phyloP scores from a whole-genome alignment of 2,797 vertebrate species.

The Hozukius guyotensis region DNA sequence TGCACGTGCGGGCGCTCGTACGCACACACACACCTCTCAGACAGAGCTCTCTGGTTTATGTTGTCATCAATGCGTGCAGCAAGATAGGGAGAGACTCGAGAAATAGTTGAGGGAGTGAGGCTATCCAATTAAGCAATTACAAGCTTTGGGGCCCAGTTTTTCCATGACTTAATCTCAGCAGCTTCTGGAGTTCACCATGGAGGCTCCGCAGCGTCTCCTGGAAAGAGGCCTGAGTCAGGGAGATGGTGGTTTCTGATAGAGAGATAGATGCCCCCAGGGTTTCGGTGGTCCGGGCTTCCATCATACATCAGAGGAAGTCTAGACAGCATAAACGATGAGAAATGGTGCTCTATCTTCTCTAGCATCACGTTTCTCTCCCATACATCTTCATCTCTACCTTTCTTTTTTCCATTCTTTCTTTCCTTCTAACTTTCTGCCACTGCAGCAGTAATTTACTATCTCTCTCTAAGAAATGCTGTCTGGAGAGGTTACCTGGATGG shows the following conservation, averaged over 20 bases:
- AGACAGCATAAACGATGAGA: slow-evolving; percentile 56
- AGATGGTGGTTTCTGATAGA: slow-evolving; percentile 66
- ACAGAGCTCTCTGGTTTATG: slow-evolving; percentile 52
- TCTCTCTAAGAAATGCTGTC: neutral
- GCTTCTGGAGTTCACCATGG: slow-evolving; percentile 69
- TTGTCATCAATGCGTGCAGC: slow-evolving; percentile 58
- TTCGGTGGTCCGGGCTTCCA: slow-evolving; percentile 46
- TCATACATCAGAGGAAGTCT: slow-evolving; percentile 64
- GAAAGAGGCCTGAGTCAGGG: slow-evolving; percentile 65
- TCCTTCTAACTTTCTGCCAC: neutral
- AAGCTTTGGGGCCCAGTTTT: slow-evolving; percentile 68
- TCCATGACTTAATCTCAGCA: slow-evolving; percentile 79
- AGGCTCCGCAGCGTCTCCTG: slow-evolving; percentile 76
- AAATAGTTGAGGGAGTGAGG: slow-evolving; percentile 60
- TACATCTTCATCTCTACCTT: neutral
- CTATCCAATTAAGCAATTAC: slow-evolving; percentile 78
- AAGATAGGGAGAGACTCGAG: slow-evolving; percentile 48
- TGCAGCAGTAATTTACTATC: neutral
- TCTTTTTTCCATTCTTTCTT: fast-evolving
- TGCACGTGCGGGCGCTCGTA: slow-evolving; percentile 50
- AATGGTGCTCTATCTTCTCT: slow-evolving; percentile 11
- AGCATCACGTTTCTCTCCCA: slow-evolving; percentile 13
- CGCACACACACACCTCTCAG: slow-evolving; percentile 45
- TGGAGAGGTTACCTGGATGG: slow-evolving; percentile 27
- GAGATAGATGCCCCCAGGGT: slow-evolving; percentile 52